Evolutionary conservation across 1,140 invertebrate genomes (phyloP).

Genomic region (Conus betulinus): DNA sequence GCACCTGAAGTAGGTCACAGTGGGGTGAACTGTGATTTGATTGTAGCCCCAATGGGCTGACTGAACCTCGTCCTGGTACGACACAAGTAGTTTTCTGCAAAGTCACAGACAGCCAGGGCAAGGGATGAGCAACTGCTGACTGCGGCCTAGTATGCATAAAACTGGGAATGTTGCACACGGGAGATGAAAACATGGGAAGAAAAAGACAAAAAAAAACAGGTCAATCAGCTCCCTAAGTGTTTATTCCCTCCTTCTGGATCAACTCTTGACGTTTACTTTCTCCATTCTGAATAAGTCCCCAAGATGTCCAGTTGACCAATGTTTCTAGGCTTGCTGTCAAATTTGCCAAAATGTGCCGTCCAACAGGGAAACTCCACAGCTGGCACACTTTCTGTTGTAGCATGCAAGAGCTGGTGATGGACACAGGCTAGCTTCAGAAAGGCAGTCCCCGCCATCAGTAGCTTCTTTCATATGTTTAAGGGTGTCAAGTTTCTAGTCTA

Average conservation of each 20-base stretch:
- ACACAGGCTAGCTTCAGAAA: constrained; percentile 7
- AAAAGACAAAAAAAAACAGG: neutral
- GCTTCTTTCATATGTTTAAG: neutral
- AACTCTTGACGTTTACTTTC: neutral
- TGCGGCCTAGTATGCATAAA: neutral
- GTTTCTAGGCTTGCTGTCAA: neutral
- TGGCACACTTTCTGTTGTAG: constrained; percentile 1
- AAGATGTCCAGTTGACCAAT: neutral
- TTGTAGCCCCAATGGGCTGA: neutral
- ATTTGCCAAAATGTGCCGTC: neutral
- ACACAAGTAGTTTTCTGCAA: neutral
- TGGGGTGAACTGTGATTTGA: constrained; percentile 3
- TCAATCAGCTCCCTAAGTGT: neutral
- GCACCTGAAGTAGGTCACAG: no score
- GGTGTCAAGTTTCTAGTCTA: neutral
- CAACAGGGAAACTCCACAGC: neutral
- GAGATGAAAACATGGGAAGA: neutral
- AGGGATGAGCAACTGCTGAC: neutral
- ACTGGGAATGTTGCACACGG: neutral
- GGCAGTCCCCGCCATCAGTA: neutral
- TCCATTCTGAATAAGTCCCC: neutral
- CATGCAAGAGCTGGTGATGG: neutral
- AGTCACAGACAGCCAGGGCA: no score
- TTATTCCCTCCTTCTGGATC: neutral
- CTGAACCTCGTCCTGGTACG: neutral